Percentiles rank a stretch among this genome's conserved stretches.
Evolutionary conservation across 2,888 invertebrate species (phyloP).

Genomic region (Ecliptopera silaceata): DNA sequence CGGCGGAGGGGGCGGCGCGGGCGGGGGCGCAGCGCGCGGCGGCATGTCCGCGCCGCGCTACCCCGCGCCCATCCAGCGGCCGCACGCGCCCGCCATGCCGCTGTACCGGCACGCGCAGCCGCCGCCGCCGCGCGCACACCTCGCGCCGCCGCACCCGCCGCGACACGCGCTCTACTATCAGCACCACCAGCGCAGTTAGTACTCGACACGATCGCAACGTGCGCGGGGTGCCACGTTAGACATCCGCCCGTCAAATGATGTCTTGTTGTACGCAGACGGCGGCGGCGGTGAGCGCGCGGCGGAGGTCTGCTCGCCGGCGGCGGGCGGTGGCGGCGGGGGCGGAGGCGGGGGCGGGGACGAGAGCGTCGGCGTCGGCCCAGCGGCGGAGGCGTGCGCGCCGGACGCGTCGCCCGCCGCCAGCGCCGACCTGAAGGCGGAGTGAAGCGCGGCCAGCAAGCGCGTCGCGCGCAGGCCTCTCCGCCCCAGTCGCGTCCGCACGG

Average conservation of each 20-base stretch:
- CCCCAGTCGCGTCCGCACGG: constrained; percentile 35
- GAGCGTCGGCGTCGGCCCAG: constrained; percentile 51
- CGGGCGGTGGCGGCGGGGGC: constrained; percentile 54
- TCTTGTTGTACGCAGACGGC: constrained; percentile 47
- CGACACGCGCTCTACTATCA: constrained; percentile 70
- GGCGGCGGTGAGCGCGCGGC: constrained; percentile 59
- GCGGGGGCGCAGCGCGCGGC: constrained; percentile 51
- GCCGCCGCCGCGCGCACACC: constrained; percentile 50
- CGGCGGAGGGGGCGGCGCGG: constrained; percentile 49
- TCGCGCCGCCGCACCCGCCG: constrained; percentile 33
- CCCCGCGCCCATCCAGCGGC: constrained; percentile 83
- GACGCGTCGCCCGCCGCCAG: constrained; percentile 54
- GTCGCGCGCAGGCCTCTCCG: constrained; percentile 35
- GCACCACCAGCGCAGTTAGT: constrained; percentile 78
- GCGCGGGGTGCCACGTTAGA: constrained; percentile 1
- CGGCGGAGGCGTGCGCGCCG: constrained; percentile 50
- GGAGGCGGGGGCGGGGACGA: constrained; percentile 56
- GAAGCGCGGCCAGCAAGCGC: constrained; percentile 46
- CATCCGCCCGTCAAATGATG: constrained; percentile 19
- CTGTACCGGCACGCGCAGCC: constrained; percentile 63
- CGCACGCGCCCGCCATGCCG: constrained; percentile 70
- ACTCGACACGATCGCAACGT: constrained; percentile 17
- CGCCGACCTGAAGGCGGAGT: constrained; percentile 64
- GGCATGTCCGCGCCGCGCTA: constrained; percentile 71
- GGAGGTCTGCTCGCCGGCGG: constrained; percentile 50